Base-by-base conservation (phyloP, 2,113 vertebrate genomes). In the Boulengeromyrus knoepffleri region DNA sequence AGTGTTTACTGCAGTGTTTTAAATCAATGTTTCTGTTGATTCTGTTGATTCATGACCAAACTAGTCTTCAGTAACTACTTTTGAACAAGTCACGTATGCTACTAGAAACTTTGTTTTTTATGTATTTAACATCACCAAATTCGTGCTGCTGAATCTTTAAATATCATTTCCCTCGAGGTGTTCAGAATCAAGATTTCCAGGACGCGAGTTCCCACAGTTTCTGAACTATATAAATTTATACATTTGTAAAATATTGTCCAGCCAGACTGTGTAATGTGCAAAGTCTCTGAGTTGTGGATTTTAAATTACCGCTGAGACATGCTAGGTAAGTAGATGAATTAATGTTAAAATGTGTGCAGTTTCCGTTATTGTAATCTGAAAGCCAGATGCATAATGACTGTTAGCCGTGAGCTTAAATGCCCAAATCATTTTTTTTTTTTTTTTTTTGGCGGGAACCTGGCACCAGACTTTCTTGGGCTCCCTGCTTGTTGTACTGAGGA, bases 261-360 rank as follows among this genome's bases (percentile, higher is more conserved):
- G 74, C 74, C 74, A 80, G 74, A 80, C 74, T 45, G 45, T 85
- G 39, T 85, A 85, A 85, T 46, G 42, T 42, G 39, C 83, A 85
- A 90, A 91, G 56, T 88, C 92, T 94, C 92, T 92, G 83, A 46
- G 21, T 85, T 47, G 45, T 85, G 70, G 70, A 46, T 85, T 47
- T 39, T 50, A 10, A 50, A 89, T 77, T 77, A 49, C 31, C 74
- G 36, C 74, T 80, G 31, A 80, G 66, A 83, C 36, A 89, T 21
- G 88, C 70, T 24, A 31, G 47, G 42, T 19, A 74, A 49, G 62
- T 31, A 74, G 47, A 83, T 89, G 50, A 56, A 31, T 46, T 50
- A 21, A 42, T 85, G n/a, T 80, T 58, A 45, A 89, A 89, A 85
- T 62, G 50, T 89, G 39, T 74, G 88, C 62, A 46, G 19, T 31